These are phyloP conservation scores for Ammodramus savannarum DNA, from an alignment of 2,113 vertebrate species.

Conservation along the genomic window DNA sequence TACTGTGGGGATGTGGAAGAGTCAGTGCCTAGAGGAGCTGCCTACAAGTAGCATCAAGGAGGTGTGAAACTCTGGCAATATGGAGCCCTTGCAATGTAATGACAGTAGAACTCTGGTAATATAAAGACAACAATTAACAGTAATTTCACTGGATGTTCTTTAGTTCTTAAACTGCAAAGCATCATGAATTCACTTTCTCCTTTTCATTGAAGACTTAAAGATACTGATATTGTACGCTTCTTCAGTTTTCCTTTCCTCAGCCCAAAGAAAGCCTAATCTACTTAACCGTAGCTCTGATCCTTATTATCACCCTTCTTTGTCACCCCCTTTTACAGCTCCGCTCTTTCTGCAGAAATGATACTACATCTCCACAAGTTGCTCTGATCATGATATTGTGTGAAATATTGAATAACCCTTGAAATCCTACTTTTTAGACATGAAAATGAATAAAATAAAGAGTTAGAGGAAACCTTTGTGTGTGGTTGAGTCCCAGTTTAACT, in stretches of 20 bases:
- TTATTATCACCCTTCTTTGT: neutral
- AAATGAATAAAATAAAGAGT: neutral
- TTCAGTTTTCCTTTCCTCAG: neutral
- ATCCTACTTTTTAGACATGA: neutral
- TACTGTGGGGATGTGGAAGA: too few relatives aligned
- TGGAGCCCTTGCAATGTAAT: too few relatives aligned
- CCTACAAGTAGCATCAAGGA: too few relatives aligned
- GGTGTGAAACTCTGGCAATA: too few relatives aligned
- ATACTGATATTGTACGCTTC: neutral
- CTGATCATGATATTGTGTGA: neutral
- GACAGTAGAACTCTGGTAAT: too few relatives aligned
- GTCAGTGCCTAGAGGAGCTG: too few relatives aligned
- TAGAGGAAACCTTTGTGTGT: neutral
- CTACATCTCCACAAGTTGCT: neutral
- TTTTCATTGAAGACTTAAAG: neutral
- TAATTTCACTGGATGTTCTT: neutral
- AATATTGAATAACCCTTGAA: neutral
- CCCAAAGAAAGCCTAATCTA: neutral
- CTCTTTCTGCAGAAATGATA: neutral
- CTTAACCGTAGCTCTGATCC: neutral
- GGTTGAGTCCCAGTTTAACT: neutral
- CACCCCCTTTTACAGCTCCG: neutral
- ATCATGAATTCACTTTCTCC: neutral
- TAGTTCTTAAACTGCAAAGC: neutral
- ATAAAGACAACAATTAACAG: neutral